Conservation (phyloP, 2,888 invertebrate genomes). For the Diplolepis rosae region DNA sequence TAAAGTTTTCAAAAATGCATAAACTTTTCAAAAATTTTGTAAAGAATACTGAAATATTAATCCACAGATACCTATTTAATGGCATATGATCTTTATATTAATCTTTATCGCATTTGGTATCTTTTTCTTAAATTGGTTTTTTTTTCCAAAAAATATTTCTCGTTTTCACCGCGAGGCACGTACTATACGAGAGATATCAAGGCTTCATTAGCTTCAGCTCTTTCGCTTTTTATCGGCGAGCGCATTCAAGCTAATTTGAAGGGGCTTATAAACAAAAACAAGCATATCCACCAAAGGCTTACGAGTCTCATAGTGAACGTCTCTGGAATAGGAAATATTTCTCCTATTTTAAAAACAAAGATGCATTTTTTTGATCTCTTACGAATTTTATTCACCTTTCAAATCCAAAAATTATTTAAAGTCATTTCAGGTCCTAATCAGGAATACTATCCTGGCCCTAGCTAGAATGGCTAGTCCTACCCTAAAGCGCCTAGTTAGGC, state of each 20-base stretch:
- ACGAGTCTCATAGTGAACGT: background rate
- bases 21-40: too few species aligned
- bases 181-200: conserved; percentile 7
- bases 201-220: conserved; percentile 25
- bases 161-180: background rate
- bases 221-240: conserved; percentile 15
- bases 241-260: conserved; percentile 20
- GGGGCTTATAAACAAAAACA: conserved; percentile 19
- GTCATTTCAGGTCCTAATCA: too few species aligned
- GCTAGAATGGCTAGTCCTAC: too few species aligned
- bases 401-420: too few species aligned
- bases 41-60: too few species aligned
- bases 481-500: too few species aligned
- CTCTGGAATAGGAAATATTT: background rate
- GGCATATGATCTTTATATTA: background rate
- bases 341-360: background rate
- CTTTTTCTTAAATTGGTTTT: background rate
- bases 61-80: background rate
- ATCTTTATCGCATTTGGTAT: background rate
- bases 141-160: conserved; percentile 7
- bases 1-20: too few species aligned
- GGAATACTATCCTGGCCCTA: too few species aligned
- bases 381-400: too few species aligned
- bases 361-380: too few species aligned
- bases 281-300: conserved; percentile 6